phyloP scores from a whole-genome alignment of 2,113 vertebrate species.

The Gavialis gangeticus region DNA sequence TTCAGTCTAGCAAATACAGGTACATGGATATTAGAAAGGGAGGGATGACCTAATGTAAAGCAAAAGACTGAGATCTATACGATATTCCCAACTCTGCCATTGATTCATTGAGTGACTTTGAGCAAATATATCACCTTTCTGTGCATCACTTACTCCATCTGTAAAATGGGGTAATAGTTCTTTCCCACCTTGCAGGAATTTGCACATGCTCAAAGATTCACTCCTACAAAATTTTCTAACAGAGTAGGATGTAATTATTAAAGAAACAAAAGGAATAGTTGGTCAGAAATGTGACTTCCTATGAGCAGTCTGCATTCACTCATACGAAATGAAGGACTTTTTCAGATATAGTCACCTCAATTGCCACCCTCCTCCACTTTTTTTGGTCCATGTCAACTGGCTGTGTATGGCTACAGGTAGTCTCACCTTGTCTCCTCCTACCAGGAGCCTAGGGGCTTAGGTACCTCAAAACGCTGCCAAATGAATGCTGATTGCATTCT shows the following conservation, averaged over 20 bases:
- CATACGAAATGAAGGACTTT: background rate
- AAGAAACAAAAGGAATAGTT: background rate
- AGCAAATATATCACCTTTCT: background rate
- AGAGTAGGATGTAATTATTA: conserved; percentile 23
- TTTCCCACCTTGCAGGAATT: background rate
- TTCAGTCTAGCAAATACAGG: background rate
- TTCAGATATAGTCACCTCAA: background rate
- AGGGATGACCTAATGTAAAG: background rate
- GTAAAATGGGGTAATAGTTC: background rate
- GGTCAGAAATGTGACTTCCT: background rate
- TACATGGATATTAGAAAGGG: background rate
- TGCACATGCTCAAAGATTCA: background rate
- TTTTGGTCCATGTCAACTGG: background rate
- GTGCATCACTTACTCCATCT: background rate
- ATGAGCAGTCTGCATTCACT: background rate
- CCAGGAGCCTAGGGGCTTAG: background rate
- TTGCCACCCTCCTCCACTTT: background rate
- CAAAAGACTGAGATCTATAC: background rate
- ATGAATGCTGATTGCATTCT: background rate
- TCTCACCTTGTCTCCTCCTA: background rate
- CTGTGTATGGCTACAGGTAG: background rate
- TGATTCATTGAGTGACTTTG: background rate
- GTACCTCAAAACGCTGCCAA: background rate
- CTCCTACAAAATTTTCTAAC: background rate
- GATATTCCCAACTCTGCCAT: background rate